Evolutionary conservation across 2,888 invertebrate species (phyloP).

Genomic region (Eilema sororculum): DNA sequence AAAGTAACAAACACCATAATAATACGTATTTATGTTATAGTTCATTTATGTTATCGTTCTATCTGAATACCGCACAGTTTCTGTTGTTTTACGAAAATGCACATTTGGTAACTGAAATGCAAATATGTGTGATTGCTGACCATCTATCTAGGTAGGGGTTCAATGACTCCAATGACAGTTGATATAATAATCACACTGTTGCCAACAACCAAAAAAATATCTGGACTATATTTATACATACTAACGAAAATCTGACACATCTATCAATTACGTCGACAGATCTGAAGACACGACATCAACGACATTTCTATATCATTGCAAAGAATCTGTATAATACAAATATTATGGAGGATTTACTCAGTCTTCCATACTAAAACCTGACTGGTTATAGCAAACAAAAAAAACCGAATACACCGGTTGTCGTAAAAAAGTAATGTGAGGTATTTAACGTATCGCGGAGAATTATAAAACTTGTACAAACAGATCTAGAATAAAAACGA

Average conservation of each 20-base stretch:
- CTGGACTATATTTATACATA: background rate
- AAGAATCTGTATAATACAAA: background rate
- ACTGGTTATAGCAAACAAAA: background rate
- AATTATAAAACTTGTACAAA: background rate
- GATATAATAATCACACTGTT: background rate
- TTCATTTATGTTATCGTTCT: background rate
- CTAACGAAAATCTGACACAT: no score
- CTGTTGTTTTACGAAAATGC: no score
- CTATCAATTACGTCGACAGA: no score
- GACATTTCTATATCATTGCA: background rate
- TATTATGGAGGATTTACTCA: background rate
- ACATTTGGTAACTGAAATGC: no score
- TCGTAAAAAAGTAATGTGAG: background rate
- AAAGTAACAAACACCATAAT: background rate
- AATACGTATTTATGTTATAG: background rate
- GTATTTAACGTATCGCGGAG: background rate
- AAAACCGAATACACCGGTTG: background rate
- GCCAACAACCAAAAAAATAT: background rate
- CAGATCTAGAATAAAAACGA: background rate
- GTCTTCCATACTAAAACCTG: background rate
- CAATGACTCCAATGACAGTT: background rate
- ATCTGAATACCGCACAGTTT: no score
- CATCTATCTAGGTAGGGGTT: background rate
- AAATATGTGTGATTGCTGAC: no score
- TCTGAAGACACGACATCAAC: no score